Conservation (phyloP, 2,888 invertebrate species). For the Diaperis boleti region DNA sequence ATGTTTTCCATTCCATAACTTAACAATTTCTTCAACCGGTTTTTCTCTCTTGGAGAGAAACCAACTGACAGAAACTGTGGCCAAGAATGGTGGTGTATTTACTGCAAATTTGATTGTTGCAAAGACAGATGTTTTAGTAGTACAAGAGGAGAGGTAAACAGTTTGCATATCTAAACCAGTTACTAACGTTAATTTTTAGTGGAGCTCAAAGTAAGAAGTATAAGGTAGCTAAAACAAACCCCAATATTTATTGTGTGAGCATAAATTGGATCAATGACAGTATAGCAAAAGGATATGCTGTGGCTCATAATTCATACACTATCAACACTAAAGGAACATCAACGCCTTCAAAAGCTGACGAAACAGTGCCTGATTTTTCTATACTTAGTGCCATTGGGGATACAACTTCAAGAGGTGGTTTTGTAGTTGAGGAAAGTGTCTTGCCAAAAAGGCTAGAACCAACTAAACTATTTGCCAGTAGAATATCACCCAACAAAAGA, state of each 20-base stretch:
- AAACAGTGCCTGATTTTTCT: conserved; percentile 66
- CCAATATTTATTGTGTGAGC: conserved; percentile 74
- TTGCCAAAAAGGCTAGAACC: conserved; percentile 33
- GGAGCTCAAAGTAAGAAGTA: conserved; percentile 81
- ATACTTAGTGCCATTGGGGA: conserved; percentile 65
- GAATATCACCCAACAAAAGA: conserved; percentile 39
- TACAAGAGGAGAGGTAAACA: conserved; percentile 68
- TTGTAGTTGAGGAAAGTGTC: conserved; percentile 44
- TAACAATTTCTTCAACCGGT: conserved; percentile 85
- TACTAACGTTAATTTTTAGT: conserved; percentile 66
- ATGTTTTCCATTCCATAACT: conserved; percentile 82
- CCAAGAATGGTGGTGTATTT: conserved; percentile 77
- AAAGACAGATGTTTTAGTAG: conserved; percentile 70
- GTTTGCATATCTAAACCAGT: not conserved
- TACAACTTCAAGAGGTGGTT: conserved; percentile 4
- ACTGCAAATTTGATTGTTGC: conserved; percentile 66
- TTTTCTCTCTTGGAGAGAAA: conserved; percentile 71
- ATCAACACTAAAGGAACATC: conserved; percentile 75
- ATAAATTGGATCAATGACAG: conserved; percentile 86
- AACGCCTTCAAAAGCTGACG: conserved; percentile 74
- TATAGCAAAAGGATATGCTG: conserved; percentile 76
- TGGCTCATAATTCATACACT: conserved; percentile 73
- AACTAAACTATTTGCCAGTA: conserved; percentile 9
- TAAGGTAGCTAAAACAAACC: conserved; percentile 69
- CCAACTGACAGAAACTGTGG: conserved; percentile 75